Evolutionary conservation across 2,113 vertebrate genomes (phyloP).

Genomic region (Misgurnus anguillicaudatus): DNA sequence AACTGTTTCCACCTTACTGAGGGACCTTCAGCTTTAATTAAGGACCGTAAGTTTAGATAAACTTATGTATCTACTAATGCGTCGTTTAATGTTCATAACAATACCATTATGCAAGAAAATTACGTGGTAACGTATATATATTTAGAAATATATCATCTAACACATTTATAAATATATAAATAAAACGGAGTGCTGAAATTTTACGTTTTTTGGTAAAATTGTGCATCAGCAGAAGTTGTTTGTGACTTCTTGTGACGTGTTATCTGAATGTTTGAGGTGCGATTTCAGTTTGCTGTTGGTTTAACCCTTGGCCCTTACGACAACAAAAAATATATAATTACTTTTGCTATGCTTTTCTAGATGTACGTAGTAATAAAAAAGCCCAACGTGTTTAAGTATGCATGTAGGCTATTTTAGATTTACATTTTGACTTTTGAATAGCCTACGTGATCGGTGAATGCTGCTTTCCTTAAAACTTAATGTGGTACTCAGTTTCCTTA

Average conservation of each 20-base stretch:
- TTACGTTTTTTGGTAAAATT: neutral
- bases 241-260: neutral
- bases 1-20: neutral
- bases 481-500: neutral
- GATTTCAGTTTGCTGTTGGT: neutral
- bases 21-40: neutral
- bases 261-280: neutral
- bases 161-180: too few species aligned
- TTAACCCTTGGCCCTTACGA: neutral
- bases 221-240: neutral
- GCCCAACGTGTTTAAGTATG: neutral
- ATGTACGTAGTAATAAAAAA: too few species aligned
- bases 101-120: neutral
- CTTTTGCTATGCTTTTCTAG: neutral
- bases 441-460: too few species aligned
- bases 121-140: neutral
- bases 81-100: neutral
- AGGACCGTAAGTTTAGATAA: conserved; percentile 12
- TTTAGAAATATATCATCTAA: neutral
- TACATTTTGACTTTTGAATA: too few species aligned
- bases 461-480: too few species aligned
- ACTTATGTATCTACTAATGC: neutral
- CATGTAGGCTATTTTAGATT: too few species aligned
- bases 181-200: too few species aligned
- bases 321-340: neutral